Evolutionary conservation across 2,797 vertebrate genomes (phyloP).

Genomic region (Carduelis carduelis): DNA sequence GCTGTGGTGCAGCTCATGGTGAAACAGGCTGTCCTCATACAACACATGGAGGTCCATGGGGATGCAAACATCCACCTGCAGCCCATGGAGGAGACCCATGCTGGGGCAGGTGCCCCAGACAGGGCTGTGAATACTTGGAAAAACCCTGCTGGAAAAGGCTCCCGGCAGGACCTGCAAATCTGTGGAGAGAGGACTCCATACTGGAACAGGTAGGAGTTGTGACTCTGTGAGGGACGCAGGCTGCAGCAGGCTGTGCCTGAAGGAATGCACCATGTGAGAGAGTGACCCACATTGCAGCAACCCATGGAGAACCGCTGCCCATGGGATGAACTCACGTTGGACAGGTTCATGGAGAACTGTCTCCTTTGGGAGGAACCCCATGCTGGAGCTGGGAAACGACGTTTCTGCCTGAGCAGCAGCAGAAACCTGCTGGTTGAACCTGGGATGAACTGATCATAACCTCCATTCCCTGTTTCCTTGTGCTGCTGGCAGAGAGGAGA

Average conservation of each 20-base stretch:
- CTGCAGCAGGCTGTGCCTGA: background rate
- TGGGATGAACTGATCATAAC: background rate
- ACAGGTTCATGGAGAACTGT: background rate
- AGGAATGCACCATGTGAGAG: background rate
- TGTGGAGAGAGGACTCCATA: background rate
- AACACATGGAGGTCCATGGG: background rate
- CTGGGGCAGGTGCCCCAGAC: background rate
- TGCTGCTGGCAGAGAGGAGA: background rate
- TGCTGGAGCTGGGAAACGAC: accelerated
- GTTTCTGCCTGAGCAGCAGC: background rate
- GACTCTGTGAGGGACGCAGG: background rate
- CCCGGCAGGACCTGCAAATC: background rate
- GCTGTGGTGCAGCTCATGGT: background rate
- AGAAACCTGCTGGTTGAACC: background rate
- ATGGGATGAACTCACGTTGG: background rate
- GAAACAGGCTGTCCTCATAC: background rate
- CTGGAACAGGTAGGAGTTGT: background rate
- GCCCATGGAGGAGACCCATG: background rate
- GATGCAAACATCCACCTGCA: background rate
- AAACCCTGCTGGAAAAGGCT: background rate
- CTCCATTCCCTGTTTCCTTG: background rate
- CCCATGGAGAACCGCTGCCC: background rate
- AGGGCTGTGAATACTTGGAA: background rate
- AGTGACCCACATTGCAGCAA: background rate
- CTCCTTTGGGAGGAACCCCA: background rate